Percentiles rank a stretch among this genome's conserved stretches.
Evolutionary conservation across 1,140 invertebrate genomes (phyloP).

Genomic region (Chrysopa pallens): DNA sequence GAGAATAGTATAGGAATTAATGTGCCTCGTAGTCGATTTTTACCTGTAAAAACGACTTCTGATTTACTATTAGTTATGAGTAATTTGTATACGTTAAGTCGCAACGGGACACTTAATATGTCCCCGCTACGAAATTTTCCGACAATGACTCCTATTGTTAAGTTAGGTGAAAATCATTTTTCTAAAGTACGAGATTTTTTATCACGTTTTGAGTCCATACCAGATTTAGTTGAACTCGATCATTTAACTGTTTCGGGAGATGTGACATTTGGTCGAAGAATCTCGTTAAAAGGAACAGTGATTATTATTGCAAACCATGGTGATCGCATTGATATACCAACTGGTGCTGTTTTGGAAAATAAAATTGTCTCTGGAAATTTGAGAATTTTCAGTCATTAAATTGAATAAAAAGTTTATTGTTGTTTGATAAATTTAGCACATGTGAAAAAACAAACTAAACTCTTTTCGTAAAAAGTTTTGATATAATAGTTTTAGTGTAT

Average conservation of each 20-base stretch:
- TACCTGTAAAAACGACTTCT: slow-evolving; percentile 97
- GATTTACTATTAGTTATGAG: slow-evolving; percentile 96
- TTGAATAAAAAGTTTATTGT: no score
- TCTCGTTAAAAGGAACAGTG: slow-evolving; percentile 96
- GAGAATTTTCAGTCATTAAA: slow-evolving; percentile 90
- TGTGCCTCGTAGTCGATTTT: slow-evolving; percentile 89
- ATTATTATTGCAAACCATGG: slow-evolving; percentile 99
- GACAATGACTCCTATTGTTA: slow-evolving; percentile 79
- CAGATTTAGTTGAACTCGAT: slow-evolving; percentile 92
- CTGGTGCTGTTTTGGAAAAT: slow-evolving; percentile 91
- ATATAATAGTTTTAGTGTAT: no score
- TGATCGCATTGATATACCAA: slow-evolving; percentile 95
- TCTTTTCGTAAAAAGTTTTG: no score
- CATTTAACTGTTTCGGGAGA: slow-evolving; percentile 98
- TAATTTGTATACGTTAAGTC: slow-evolving; percentile 74
- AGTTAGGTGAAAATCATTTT: slow-evolving; percentile 91
- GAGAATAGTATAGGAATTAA: slow-evolving; percentile 82
- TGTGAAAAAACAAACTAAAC: no score
- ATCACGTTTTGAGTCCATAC: slow-evolving; percentile 84
- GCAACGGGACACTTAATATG: slow-evolving; percentile 84
- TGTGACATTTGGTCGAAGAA: slow-evolving; percentile 93
- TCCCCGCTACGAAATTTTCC: slow-evolving; percentile 88
- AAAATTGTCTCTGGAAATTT: slow-evolving; percentile 99
- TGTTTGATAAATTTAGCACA: no score
- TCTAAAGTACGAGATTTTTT: slow-evolving; percentile 93